A percentile compares a stretch with the other conserved stretches of the same genome.
phyloP scores from a whole-genome alignment of 1,140 invertebrate species.

The Dinothrombium tinctorium region DNA sequence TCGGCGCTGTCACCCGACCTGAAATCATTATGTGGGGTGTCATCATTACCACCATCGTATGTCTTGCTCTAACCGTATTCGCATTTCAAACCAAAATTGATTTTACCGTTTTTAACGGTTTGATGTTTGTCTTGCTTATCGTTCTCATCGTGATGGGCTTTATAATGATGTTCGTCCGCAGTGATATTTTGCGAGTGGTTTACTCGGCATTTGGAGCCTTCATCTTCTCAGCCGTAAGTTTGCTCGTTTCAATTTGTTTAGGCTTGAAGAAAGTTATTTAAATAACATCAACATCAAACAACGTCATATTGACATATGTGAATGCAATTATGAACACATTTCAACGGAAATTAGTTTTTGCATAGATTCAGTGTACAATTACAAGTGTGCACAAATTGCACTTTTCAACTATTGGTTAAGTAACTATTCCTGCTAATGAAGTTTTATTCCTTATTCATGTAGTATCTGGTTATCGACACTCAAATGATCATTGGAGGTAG shows the following conservation, averaged over 20 bases:
- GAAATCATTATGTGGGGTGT: conserved; percentile 43
- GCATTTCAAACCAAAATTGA: conserved; percentile 77
- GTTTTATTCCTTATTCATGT: too few species aligned
- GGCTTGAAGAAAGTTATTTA: too few species aligned
- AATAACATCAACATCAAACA: too few species aligned
- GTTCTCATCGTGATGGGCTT: conserved; percentile 61
- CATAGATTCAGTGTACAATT: too few species aligned
- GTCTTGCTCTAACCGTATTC: conserved; percentile 7
- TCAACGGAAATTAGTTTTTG: too few species aligned
- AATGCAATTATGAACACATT: too few species aligned
- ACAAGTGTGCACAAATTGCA: too few species aligned
- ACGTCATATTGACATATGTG: too few species aligned
- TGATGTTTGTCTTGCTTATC: conserved; percentile 46
- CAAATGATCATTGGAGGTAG: conserved; percentile 81
- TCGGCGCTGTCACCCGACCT: conserved; percentile 19
- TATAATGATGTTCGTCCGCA: conserved; percentile 38
- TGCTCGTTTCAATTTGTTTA: too few species aligned
- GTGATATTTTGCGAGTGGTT: conserved; percentile 33
- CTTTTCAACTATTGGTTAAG: too few species aligned
- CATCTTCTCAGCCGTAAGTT: conserved; percentile 47
- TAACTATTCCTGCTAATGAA: too few species aligned
- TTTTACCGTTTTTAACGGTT: conserved; percentile 42
- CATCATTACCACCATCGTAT: conserved; percentile 41
- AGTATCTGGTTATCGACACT: conserved; percentile 79
- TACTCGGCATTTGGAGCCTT: conserved; percentile 58